A percentile compares a stretch with the other conserved stretches of the same genome.
phyloP scores from a whole-genome alignment of 2,888 invertebrate species.

The Polydrusus tereticollis region DNA sequence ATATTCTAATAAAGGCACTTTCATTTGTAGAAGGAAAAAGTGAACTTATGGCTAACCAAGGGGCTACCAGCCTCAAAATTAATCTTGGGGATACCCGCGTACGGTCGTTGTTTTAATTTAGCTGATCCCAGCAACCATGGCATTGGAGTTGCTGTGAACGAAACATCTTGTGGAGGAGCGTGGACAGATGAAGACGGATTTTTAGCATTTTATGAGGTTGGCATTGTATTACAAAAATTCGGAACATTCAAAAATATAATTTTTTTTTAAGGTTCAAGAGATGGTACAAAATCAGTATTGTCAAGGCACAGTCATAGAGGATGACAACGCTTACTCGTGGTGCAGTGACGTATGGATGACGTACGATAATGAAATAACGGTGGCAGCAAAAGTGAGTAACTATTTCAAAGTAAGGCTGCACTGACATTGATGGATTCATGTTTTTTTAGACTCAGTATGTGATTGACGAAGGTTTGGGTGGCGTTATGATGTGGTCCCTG shows the following conservation, averaged over 20 bases:
- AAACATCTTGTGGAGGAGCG: constrained; percentile 78
- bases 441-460: constrained; percentile 63
- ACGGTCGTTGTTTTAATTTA: constrained; percentile 80
- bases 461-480: constrained; percentile 64
- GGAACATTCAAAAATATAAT: background rate
- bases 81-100: constrained; percentile 82
- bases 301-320: constrained; percentile 31
- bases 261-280: constrained; percentile 32
- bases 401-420: background rate
- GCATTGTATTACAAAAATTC: background rate
- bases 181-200: constrained; percentile 82
- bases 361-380: constrained; percentile 56
- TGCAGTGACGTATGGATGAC: constrained; percentile 57
- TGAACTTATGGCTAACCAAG: constrained; percentile 49
- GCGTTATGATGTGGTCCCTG: constrained; percentile 70
- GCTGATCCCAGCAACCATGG: constrained; percentile 62
- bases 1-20: background rate
- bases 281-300: constrained; percentile 31
- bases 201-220: constrained; percentile 86
- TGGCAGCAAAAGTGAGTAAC: constrained; percentile 53
- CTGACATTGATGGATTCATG: background rate
- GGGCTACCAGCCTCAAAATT: constrained; percentile 72
- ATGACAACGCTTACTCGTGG: constrained; percentile 57
- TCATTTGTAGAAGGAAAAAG: constrained; percentile 46
- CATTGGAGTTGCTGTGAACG: constrained; percentile 70